Evolutionary conservation across 2,888 invertebrate genomes (phyloP), one percentile per base, ranked within the genome.

Genomic region (Clusia tigrina): DNA sequence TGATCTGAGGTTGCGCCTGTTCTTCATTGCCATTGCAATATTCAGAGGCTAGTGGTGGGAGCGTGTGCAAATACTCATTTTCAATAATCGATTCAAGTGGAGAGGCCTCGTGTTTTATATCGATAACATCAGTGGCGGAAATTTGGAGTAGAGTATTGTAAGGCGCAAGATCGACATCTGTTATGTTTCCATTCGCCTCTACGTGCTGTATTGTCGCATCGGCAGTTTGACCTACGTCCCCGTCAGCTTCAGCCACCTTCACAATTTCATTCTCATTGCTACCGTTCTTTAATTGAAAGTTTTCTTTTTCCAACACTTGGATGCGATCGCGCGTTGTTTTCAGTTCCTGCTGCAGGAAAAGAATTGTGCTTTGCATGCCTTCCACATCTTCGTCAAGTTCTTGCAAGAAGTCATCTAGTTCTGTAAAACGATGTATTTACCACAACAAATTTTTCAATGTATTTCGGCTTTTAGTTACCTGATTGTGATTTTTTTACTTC

Each of bases 371-470:
- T 86, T 98, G 98, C 96, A 98, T 96, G 22, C 97, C 97, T 84
- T 98, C 98, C 42, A 97, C 94, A 82, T 98, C 97, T 83, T 97
- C 97, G 79, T 98, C 98, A 67, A 98, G 84, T 82, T 98, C 98
- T 83, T 95, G 93, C 54, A 98, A 88, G 82, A 97, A 94, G 81
- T 96, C 96, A 80, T 98, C 98, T 76, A 97, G 85, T 85, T 98
- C 98, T 58, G 23, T 18, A 26, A 48, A 42, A 37, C 6, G 37
- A 37, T 55, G 15, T 23, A 37, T 23, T 26, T 37, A 9, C n/a
- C 23, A 10, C 12, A 15, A 12, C 15, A 56, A 37, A 20, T n/a
- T 54, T 26, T 58, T 20, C 5, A 2, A 12, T 24, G 18, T 37
- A 22, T 32, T 48, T 78, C n/a, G n/a, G n/a, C n/a, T n/a, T n/a